A percentile compares a stretch with the other conserved stretches of the same genome.
Conservation (phyloP, 2,113 vertebrate genomes). For the Sakesphorus luctuosus region DNA sequence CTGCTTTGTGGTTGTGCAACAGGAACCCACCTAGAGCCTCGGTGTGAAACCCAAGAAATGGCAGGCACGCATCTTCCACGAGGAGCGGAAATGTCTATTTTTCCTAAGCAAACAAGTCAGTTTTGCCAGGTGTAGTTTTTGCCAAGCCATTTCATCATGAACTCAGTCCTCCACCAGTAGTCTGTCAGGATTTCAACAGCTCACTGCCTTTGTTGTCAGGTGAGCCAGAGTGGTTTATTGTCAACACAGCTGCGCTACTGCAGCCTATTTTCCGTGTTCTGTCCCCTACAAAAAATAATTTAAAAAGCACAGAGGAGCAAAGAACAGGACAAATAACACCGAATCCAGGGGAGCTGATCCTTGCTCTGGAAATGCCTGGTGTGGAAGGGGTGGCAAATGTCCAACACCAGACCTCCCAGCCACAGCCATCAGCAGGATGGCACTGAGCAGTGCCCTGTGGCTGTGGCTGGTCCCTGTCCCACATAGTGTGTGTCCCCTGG, state of each 20-base stretch:
- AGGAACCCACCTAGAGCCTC: neutral
- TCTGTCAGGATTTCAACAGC: neutral
- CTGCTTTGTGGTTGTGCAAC: neutral
- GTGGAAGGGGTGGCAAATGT: neutral
- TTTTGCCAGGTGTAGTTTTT: neutral
- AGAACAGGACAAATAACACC: neutral
- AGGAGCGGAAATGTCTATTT: neutral
- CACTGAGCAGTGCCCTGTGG: neutral
- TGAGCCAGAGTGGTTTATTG: neutral
- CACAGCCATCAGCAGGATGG: neutral
- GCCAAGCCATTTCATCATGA: neutral
- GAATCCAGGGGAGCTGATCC: neutral
- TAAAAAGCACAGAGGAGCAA: neutral
- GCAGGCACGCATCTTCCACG: neutral
- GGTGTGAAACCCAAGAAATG: neutral
- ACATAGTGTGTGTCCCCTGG: accelerated
- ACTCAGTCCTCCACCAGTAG: neutral
- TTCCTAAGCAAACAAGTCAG: neutral
- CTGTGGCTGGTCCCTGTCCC: neutral
- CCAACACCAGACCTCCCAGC: neutral
- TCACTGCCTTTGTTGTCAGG: neutral
- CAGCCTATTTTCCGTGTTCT: neutral
- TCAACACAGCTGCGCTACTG: neutral
- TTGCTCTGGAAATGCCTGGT: neutral
- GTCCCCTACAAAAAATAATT: neutral